Evolutionary conservation across 2,113 vertebrate genomes (phyloP).

Genomic region (Ariopsis seemanni): DNA sequence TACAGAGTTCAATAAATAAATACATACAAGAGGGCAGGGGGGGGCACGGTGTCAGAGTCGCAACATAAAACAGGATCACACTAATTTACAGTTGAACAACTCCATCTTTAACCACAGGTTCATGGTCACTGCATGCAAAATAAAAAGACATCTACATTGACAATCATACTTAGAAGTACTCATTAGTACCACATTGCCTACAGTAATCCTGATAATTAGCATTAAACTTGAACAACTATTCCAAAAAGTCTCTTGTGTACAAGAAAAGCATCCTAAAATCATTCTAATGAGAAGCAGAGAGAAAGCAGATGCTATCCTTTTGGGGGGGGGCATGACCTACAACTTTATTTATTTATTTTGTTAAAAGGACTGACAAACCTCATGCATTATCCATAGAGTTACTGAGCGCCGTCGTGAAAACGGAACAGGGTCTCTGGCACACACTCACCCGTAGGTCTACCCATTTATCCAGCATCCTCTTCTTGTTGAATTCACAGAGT

Average conservation of each 20-base stretch:
- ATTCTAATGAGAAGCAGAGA: neutral
- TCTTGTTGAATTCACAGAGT: constrained; percentile 93
- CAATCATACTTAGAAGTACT: neutral
- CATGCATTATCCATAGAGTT: neutral
- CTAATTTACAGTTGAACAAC: neutral
- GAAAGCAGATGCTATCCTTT: neutral
- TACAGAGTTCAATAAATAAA: neutral
- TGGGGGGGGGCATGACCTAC: too few relatives aligned
- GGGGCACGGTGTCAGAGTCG: too few relatives aligned
- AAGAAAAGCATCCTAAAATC: neutral
- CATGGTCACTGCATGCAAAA: neutral
- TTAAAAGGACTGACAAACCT: neutral
- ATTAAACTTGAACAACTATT: neutral
- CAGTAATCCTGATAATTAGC: neutral
- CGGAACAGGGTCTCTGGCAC: neutral
- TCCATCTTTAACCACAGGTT: neutral
- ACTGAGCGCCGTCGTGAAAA: neutral
- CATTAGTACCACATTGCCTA: neutral
- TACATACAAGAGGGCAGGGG: neutral
- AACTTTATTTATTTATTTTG: too few relatives aligned
- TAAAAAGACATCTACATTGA: neutral
- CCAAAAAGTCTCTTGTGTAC: neutral
- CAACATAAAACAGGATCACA: too few relatives aligned
- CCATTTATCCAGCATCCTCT: constrained; percentile 95
- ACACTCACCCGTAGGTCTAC: constrained; percentile 93